Percentiles rank a stretch among this genome's conserved stretches.
Conservation (phyloP, 2,888 invertebrate species). For the Eupeodes latifasciatus region DNA sequence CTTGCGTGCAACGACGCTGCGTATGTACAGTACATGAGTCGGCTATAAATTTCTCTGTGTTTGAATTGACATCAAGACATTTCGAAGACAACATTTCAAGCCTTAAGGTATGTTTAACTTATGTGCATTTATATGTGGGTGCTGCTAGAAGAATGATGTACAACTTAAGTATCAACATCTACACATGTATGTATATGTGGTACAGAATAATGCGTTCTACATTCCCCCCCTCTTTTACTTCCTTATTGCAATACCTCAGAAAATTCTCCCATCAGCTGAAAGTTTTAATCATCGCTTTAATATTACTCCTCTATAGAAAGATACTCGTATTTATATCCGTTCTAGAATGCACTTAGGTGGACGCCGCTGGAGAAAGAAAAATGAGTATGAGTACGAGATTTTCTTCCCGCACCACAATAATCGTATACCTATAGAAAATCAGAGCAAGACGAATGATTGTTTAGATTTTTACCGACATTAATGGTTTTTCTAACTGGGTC, state of each 20-base stretch:
- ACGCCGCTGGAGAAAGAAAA: slow-evolving; percentile 3
- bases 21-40: slow-evolving; percentile 5
- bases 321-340: background rate
- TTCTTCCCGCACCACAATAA: slow-evolving; percentile 19
- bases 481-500: slow-evolving; percentile 63
- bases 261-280: background rate
- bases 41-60: slow-evolving; percentile 57
- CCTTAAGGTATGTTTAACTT: background rate
- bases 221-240: background rate
- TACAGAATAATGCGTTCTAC: slow-evolving; percentile 1
- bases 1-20: slow-evolving; percentile 54
- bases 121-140: background rate
- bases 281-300: slow-evolving; percentile 19
- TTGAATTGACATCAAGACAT: slow-evolving; percentile 56
- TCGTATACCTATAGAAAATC: slow-evolving; percentile 32
- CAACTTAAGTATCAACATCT: slow-evolving; percentile 1
- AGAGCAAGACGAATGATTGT: slow-evolving; percentile 67
- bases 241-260: background rate
- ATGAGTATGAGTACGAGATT: background rate
- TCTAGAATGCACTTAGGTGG: slow-evolving; percentile 16
- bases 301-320: no score
- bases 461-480: slow-evolving; percentile 62
- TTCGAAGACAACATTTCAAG: slow-evolving; percentile 7
- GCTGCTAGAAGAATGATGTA: slow-evolving; percentile 33
- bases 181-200: background rate